phyloP scores from a whole-genome alignment of 2,888 invertebrate genomes.

The Synanthedon tipuliformis region DNA sequence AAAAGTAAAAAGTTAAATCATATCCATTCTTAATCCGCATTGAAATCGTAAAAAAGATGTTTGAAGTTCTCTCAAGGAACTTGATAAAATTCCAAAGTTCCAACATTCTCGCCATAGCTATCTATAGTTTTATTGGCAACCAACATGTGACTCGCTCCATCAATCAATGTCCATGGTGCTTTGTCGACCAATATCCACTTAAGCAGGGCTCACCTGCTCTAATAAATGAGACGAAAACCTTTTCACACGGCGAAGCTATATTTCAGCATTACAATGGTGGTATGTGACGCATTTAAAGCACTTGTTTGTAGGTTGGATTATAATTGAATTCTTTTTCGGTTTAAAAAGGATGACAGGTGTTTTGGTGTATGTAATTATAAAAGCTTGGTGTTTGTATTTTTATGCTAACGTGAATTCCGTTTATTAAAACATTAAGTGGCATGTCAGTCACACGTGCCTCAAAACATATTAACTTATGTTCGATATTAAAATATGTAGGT shows the following conservation, averaged over 20 bases:
- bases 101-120: not conserved
- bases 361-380: not conserved
- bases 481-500: no score
- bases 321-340: not conserved
- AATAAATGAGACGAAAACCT: constrained; percentile 26
- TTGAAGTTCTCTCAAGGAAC: no score
- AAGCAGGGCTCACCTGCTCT: constrained; percentile 33
- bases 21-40: no score
- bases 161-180: constrained; percentile 39
- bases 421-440: no score
- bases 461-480: no score
- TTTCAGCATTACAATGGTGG: not conserved
- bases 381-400: no score
- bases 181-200: constrained; percentile 43
- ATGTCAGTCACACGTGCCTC: no score
- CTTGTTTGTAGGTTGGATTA: not conserved
- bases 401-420: no score
- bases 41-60: no score
- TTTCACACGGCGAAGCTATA: constrained; percentile 8
- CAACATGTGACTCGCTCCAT: constrained; percentile 27
- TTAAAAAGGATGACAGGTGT: not conserved
- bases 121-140: constrained; percentile 16
- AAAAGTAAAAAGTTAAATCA: no score
- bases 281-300: not conserved
- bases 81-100: not conserved